These are phyloP conservation scores for Bathynomus jamesi DNA, from an alignment of 1,140 invertebrate species.

Conservation along the genomic window DNA sequence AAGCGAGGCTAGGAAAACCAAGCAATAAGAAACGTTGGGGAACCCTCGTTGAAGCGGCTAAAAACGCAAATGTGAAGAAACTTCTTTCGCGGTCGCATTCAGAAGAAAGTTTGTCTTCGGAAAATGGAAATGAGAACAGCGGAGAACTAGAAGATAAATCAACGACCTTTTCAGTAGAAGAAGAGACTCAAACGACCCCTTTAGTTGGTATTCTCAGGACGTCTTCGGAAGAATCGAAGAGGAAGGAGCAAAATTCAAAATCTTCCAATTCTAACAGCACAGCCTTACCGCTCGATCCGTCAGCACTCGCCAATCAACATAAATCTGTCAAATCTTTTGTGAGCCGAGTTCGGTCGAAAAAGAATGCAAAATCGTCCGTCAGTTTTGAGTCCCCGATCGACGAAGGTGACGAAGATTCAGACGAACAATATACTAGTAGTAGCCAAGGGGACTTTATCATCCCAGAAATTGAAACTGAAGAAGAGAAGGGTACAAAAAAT, in stretches of 20 bases:
- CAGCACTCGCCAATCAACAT: constrained; percentile 8
- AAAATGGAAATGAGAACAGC: constrained; percentile 12
- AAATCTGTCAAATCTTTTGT: constrained; percentile 8
- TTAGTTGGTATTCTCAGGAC: constrained; percentile 14
- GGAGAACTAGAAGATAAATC: constrained; percentile 6
- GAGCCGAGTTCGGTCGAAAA: constrained; percentile 6
- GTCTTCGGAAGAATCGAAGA: neutral
- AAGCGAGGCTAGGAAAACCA: constrained; percentile 74
- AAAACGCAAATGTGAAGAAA: constrained; percentile 35
- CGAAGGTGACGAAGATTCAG: constrained; percentile 7
- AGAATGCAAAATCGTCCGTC: neutral
- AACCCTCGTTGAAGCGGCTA: constrained; percentile 37
- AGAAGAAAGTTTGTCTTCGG: constrained; percentile 34
- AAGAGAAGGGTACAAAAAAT: neutral
- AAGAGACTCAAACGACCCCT: constrained; percentile 5
- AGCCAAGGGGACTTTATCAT: neutral
- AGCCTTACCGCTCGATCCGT: constrained; percentile 8
- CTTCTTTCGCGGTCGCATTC: constrained; percentile 34
- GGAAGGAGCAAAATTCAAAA: neutral
- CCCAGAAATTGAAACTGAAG: neutral
- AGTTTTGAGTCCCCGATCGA: neutral
- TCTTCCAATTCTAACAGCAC: neutral
- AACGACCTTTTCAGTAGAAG: neutral
- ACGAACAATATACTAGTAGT: constrained; percentile 1
- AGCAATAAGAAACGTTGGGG: constrained; percentile 55